Percentiles rank a stretch among this genome's conserved stretches.
phyloP scores from a whole-genome alignment of 2,113 vertebrate species.

The Orientallactaga bullata region DNA sequence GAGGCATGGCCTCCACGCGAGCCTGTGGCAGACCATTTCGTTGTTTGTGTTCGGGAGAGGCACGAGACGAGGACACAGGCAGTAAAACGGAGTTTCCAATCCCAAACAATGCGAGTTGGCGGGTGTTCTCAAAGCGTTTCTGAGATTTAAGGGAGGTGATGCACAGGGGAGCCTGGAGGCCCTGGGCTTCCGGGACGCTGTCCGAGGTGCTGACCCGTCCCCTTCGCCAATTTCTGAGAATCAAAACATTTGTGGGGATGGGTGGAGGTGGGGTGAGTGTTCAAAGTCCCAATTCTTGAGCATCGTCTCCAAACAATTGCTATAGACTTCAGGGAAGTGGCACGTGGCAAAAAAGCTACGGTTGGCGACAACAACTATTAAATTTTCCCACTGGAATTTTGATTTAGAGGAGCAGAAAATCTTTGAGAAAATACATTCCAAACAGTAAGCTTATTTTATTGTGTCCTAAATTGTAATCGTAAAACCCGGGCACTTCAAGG shows the following conservation, averaged over 20 bases:
- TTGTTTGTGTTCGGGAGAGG: not conserved
- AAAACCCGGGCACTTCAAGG: not conserved
- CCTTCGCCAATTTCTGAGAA: not conserved
- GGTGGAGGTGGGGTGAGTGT: not conserved
- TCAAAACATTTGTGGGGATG: not conserved
- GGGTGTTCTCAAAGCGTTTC: not conserved
- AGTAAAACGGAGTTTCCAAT: not conserved
- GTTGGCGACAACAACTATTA: not conserved
- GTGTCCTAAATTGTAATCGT: not conserved
- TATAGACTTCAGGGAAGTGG: not conserved
- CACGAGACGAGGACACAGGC: not conserved
- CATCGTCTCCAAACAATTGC: not conserved
- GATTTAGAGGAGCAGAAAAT: slow-evolving; percentile 29
- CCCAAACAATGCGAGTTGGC: not conserved
- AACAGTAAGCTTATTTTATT: not conserved
- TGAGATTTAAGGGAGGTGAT: not conserved
- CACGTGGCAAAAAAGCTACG: not conserved
- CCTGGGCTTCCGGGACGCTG: rapidly evolving
- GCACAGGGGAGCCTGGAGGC: rapidly evolving
- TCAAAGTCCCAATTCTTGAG: not conserved
- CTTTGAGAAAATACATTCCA: slow-evolving; percentile 28
- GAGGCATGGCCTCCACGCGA: no score
- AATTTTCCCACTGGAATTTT: slow-evolving; percentile 30
- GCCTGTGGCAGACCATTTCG: not conserved
- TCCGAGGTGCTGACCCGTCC: slow-evolving; percentile 62